phyloP scores from a whole-genome alignment of 1,140 invertebrate species.

The Solenopsis invicta region DNA sequence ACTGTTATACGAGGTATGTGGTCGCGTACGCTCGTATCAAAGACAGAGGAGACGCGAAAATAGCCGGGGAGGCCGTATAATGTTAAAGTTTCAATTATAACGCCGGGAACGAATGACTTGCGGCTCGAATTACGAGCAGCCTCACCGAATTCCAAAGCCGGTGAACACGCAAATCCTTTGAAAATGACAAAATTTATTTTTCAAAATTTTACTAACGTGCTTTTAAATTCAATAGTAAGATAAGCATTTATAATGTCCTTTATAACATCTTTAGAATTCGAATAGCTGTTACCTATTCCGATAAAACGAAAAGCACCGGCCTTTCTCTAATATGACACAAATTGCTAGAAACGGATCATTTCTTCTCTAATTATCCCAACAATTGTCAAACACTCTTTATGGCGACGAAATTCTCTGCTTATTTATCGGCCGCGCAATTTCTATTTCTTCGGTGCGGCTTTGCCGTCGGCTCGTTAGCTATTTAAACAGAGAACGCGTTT shows the following conservation, averaged over 20 bases:
- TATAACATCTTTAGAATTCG: background rate
- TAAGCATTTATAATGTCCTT: background rate
- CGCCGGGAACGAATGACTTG: constrained; percentile 45
- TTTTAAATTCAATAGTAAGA: background rate
- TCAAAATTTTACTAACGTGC: background rate
- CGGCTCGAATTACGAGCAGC: constrained; percentile 40
- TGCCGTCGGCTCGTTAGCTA: constrained; percentile 58
- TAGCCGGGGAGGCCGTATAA: constrained; percentile 41
- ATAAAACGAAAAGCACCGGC: background rate
- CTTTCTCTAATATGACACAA: background rate
- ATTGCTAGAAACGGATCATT: background rate
- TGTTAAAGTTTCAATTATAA: constrained; percentile 70
- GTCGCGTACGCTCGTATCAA: constrained; percentile 16
- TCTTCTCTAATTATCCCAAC: background rate
- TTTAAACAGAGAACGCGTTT: constrained; percentile 65
- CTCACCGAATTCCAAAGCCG: constrained; percentile 34
- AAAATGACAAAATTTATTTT: constrained; percentile 21
- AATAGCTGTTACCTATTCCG: no score
- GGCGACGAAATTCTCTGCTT: constrained; percentile 16
- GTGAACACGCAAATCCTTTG: background rate
- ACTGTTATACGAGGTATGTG: constrained; percentile 64
- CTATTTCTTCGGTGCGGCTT: constrained; percentile 31
- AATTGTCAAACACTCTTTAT: background rate
- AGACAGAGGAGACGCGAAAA: constrained; percentile 42
- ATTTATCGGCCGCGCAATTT: constrained; percentile 46